Base-by-base conservation (phyloP, 1,140 invertebrate genomes). In the Ptiloglossa arizonensis region DNA sequence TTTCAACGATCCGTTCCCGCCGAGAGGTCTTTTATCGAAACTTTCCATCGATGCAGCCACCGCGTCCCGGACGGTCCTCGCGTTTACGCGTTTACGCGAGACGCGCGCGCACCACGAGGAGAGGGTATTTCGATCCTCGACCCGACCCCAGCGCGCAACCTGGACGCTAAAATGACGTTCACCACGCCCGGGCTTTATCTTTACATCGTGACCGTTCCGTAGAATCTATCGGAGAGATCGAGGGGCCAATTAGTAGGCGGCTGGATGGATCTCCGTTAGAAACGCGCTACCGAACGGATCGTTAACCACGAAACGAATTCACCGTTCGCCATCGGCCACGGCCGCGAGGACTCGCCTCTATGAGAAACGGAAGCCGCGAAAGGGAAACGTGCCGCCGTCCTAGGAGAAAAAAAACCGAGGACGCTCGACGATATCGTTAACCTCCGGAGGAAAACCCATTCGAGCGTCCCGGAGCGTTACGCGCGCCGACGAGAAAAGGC, bases 101-200 rank as follows among this genome's bases (percentile, higher is more conserved):
- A 11, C 22, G 29, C 8, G 57, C 11, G 19, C 5, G 57, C 8
- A n/a, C 29, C 2, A 19, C 17, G 54, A 69, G n/a, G 41, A 13
- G 41, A 44, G 68, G 48, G 66, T 48, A 24, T 77, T 68, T 71
- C 67, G 79, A 82, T 76, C 72, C 62, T 41, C 68, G 77, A 84
- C 71, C 81, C 72, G 72, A 80, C 52, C 57, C 64, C 27, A 38
- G 57, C 46, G 71, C n/a, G 22, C 75, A 50, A 69, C 50, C 54
- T 41, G 60, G 67, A 80, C 71, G 62, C 52, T 68, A 80, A 84
- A 54, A 80, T 83, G 67, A 68, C 78, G 67, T 62, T 68, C 64
- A 80, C 72, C 82, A 80, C 82, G 78, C 82, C 81, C 13, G 46
- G 22, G 17, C 38, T 63, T 80, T 80, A 80, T 85, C 78, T 63